Conservation (phyloP, 2,888 invertebrate genomes). For the Hydrotaea diabolus region DNA sequence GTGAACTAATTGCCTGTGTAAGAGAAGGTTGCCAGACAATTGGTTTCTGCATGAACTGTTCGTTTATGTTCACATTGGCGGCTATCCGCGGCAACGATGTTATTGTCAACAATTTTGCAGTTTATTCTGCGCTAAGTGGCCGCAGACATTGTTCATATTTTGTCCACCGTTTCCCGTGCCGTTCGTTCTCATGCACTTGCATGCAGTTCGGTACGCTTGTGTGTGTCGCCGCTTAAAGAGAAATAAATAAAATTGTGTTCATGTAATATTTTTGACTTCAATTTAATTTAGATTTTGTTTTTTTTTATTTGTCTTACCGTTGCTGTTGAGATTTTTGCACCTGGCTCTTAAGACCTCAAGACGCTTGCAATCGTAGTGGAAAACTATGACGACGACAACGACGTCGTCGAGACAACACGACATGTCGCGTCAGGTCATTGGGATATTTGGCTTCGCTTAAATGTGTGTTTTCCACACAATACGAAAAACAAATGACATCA, state of each 20-base stretch:
- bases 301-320: not conserved
- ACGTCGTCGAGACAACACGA: slow-evolving; percentile 42
- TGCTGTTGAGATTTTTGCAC: slow-evolving; percentile 58
- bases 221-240: not conserved
- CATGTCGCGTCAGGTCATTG: slow-evolving; percentile 63
- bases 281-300: slow-evolving; percentile 39
- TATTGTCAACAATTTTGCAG: slow-evolving; percentile 63
- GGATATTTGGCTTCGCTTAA: slow-evolving; percentile 56
- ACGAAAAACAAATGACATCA: slow-evolving; percentile 26
- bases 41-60: slow-evolving; percentile 3
- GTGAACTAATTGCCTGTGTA: not conserved
- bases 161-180: slow-evolving; percentile 33
- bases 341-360: slow-evolving; percentile 52
- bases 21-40: slow-evolving; percentile 19
- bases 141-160: slow-evolving; percentile 44
- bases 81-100: slow-evolving; percentile 56
- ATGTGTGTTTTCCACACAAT: not conserved
- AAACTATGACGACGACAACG: slow-evolving; percentile 33
- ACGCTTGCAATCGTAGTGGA: slow-evolving; percentile 1
- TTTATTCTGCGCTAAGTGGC: slow-evolving; percentile 53
- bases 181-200: slow-evolving; percentile 54
- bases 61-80: slow-evolving; percentile 57
- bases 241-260: slow-evolving; percentile 47
- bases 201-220: not conserved
- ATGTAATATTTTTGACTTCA: slow-evolving; percentile 58